phyloP scores from a whole-genome alignment of 2,113 vertebrate genomes.

The Sorex fumeus region DNA sequence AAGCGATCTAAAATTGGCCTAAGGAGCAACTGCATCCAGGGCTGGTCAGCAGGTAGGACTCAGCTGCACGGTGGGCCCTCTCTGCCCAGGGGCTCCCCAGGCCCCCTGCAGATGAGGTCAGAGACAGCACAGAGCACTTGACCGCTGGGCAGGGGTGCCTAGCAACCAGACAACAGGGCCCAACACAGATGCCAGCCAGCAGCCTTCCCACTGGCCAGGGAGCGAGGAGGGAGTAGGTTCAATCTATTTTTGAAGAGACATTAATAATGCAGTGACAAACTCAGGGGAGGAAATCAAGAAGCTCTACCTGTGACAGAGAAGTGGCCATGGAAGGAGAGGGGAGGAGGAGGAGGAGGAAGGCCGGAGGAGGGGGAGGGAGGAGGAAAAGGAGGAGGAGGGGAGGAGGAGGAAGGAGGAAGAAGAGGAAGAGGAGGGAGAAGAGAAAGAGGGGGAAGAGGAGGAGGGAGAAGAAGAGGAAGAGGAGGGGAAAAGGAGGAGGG shows the following conservation, averaged over 20 bases:
- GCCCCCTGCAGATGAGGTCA: not conserved
- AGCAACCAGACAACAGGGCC: conserved; percentile 78
- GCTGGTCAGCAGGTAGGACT: not conserved
- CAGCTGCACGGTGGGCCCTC: too few relatives aligned
- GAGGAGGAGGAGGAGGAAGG: not conserved
- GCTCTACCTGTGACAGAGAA: not conserved
- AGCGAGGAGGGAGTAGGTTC: not conserved
- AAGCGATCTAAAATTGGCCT: too few relatives aligned
- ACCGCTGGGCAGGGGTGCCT: conserved; percentile 23
- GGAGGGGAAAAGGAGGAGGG: too few relatives aligned
- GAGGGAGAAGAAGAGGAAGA: too few relatives aligned
- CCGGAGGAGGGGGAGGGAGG: fast-evolving
- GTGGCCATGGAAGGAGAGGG: too few relatives aligned
- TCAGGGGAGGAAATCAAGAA: not conserved
- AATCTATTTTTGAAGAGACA: conserved; percentile 71
- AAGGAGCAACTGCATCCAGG: too few relatives aligned
- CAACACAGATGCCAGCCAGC: not conserved
- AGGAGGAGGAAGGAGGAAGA: too few relatives aligned
- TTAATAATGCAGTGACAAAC: conserved; percentile 68
- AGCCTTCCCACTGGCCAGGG: not conserved
- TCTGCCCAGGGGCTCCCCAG: not conserved
- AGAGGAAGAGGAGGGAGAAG: too few relatives aligned
- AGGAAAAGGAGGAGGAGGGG: too few relatives aligned
- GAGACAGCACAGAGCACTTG: not conserved
- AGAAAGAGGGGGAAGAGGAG: too few relatives aligned